Conservation (phyloP, 2,797 vertebrate species). For the Aselliscus stoliczkanus region DNA sequence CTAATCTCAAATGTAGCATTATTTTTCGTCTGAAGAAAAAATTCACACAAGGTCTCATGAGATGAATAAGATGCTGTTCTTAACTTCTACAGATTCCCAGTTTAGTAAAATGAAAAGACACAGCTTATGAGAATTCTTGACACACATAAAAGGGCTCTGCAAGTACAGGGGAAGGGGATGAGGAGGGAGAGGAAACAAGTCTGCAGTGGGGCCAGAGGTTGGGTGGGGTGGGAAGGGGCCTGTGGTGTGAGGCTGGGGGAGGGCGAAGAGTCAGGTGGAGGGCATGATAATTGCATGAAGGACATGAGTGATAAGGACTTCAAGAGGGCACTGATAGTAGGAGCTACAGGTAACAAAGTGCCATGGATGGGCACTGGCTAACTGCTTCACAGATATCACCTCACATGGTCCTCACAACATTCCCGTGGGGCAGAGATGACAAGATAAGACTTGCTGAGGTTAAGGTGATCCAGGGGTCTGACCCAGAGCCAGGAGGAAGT, state of each 20-base stretch:
- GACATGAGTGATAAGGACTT: neutral
- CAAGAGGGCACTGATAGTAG: neutral
- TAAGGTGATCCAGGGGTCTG: neutral
- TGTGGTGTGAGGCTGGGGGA: neutral
- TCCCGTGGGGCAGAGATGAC: neutral
- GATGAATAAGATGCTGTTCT: neutral
- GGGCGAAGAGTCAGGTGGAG: neutral
- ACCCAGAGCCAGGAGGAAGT: neutral
- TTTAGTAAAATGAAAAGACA: neutral
- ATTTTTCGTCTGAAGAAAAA: neutral
- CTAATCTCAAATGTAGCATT: neutral
- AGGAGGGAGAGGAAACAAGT: neutral
- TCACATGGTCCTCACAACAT: neutral
- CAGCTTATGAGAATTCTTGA: neutral
- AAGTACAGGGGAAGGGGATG: neutral
- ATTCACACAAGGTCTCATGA: neutral
- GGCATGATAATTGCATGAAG: neutral
- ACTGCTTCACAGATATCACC: neutral
- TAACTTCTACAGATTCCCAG: neutral
- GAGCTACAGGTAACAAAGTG: neutral
- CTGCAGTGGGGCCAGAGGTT: neutral
- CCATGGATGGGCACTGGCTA: neutral
- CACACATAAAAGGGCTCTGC: neutral
- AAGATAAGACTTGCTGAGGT: neutral
- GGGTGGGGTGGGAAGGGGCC: too few species aligned